A percentile compares a stretch with the other conserved stretches of the same genome.
phyloP scores from a whole-genome alignment of 2,888 invertebrate species.

The Caenorhabditis becei region DNA sequence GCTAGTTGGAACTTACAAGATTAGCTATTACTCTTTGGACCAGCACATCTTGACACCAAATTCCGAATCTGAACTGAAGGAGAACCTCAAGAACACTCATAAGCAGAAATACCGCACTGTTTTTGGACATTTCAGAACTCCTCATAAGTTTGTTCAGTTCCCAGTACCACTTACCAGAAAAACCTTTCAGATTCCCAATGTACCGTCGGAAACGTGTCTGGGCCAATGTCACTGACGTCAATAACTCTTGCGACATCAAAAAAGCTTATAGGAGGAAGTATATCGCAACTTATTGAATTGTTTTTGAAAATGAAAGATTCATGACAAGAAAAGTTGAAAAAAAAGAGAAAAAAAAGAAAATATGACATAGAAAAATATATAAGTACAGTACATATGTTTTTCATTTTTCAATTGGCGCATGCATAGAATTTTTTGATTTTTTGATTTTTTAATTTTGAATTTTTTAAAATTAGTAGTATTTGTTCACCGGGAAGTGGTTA shows the following conservation, averaged over 20 bases:
- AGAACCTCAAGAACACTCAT: neutral
- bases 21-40: conserved; percentile 57
- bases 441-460: neutral
- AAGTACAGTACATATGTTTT: too few relatives aligned
- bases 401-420: too few relatives aligned
- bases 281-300: conserved; percentile 14
- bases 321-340: neutral
- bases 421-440: too few relatives aligned
- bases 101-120: conserved; percentile 46
- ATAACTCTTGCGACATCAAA: conserved; percentile 37
- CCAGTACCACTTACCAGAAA: neutral
- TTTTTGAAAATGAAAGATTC: neutral
- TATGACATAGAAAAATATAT: too few relatives aligned
- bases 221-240: conserved; percentile 33
- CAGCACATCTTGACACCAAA: conserved; percentile 57
- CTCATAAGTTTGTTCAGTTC: conserved; percentile 37
- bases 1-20: conserved; percentile 36
- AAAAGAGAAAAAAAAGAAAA: neutral
- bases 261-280: conserved; percentile 23
- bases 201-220: conserved; percentile 36
- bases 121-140: conserved; percentile 72
- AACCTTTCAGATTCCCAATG: conserved; percentile 50
- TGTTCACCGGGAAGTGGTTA: neutral
- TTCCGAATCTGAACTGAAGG: conserved; percentile 33
- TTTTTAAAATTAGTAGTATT: neutral